phyloP scores from a whole-genome alignment of 1,140 invertebrate species.

The Sarcophaga peregrina region DNA sequence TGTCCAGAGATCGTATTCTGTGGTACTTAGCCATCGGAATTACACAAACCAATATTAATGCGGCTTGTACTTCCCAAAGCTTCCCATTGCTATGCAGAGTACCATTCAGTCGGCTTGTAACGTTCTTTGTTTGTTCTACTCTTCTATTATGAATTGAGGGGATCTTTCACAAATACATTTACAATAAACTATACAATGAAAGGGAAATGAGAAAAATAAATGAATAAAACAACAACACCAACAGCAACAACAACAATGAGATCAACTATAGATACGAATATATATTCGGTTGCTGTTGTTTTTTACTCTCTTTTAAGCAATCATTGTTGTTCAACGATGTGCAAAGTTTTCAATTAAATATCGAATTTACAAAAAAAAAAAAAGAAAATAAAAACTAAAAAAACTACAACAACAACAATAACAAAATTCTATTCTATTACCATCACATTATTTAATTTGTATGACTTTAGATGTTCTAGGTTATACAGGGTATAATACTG shows the following conservation, averaged over 20 bases:
- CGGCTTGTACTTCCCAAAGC: too few species aligned
- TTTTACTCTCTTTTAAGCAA: not conserved
- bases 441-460: too few species aligned
- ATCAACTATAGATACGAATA: slow-evolving; percentile 16
- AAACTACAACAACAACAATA: too few species aligned
- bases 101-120: too few species aligned
- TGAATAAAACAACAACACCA: not conserved
- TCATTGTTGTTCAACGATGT: slow-evolving; percentile 28
- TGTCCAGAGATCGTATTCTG: too few species aligned
- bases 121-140: too few species aligned
- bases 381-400: not conserved
- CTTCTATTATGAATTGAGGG: not conserved
- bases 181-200: not conserved
- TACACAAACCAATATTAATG: too few species aligned
- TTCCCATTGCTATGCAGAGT: too few species aligned
- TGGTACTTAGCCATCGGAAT: too few species aligned
- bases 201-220: slow-evolving; percentile 10
- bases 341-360: slow-evolving; percentile 40
- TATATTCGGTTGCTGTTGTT: not conserved
- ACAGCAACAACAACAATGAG: not conserved
- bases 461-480: too few species aligned
- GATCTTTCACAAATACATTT: not conserved
- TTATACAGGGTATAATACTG: too few species aligned
- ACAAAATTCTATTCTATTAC: too few species aligned
- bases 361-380: slow-evolving; percentile 7